These are phyloP conservation scores for Alligator sinensis DNA, from an alignment of 2,113 vertebrate genomes.

Conservation along the genomic window DNA sequence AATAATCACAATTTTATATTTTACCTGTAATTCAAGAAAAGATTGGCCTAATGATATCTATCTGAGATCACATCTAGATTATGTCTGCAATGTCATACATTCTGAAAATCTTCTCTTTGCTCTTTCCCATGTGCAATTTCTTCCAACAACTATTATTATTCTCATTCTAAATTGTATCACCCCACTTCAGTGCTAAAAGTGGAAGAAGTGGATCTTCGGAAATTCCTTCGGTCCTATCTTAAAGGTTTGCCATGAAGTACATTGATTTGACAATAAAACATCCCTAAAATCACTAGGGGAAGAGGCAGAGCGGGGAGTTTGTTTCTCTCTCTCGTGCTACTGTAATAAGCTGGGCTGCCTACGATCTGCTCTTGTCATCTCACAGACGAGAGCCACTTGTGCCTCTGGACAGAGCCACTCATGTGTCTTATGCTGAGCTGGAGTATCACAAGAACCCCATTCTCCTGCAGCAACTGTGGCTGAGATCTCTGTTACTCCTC, in stretches of 20 bases:
- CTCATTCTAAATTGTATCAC: not conserved
- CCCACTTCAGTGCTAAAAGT: not conserved
- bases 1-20: not conserved
- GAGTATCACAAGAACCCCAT: not conserved
- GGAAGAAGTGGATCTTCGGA: not conserved
- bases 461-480: not conserved
- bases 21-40: not conserved
- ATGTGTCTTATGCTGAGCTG: not conserved
- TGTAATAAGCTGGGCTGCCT: not conserved
- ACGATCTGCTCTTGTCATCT: not conserved
- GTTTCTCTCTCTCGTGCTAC: not conserved
- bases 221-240: constrained; percentile 18
- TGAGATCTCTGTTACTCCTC: not conserved
- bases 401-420: too few species aligned
- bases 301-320: not conserved
- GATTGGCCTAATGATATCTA: not conserved
- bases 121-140: not conserved
- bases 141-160: not conserved
- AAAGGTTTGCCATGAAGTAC: not conserved
- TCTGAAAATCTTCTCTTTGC: not conserved
- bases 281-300: not conserved
- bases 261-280: not conserved
- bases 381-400: not conserved
- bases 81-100: not conserved
- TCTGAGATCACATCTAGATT: not conserved